Percentiles rank a stretch among this genome's conserved stretches.
These are phyloP conservation scores for Ascidia mentula DNA, from an alignment of 23 tunicate genomes.

Conservation along the genomic window DNA sequence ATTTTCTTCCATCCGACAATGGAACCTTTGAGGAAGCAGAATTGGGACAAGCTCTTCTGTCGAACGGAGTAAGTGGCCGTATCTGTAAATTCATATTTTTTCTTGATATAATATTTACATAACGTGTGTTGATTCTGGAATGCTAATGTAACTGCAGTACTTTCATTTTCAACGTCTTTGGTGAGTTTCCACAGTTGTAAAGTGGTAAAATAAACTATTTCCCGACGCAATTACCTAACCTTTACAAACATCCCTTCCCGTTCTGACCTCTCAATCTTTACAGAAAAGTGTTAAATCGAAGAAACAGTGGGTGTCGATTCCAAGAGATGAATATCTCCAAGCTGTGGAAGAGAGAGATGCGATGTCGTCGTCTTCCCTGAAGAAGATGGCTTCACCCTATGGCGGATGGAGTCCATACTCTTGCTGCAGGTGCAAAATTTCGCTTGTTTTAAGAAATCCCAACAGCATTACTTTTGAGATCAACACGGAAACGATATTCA, in stretches of 20 bases:
- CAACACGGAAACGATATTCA: too few relatives aligned
- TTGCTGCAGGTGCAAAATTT: constrained; percentile 1
- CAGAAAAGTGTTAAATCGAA: background rate
- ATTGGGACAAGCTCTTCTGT: background rate
- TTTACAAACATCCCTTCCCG: too few relatives aligned
- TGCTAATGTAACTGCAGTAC: too few relatives aligned
- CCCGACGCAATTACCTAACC: too few relatives aligned
- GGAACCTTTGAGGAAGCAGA: background rate
- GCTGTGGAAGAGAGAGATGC: background rate
- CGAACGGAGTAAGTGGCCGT: background rate
- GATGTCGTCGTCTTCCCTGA: background rate
- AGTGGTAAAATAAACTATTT: too few relatives aligned
- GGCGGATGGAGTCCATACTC: background rate
- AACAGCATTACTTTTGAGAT: too few relatives aligned
- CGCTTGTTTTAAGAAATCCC: too few relatives aligned
- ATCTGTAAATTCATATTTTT: background rate
- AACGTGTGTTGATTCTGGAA: too few relatives aligned
- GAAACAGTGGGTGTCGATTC: background rate
- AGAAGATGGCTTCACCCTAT: background rate
- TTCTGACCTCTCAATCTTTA: too few relatives aligned
- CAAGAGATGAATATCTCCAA: background rate
- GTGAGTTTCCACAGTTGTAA: too few relatives aligned
- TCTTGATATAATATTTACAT: too few relatives aligned
- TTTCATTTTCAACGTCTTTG: too few relatives aligned
- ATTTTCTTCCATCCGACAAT: background rate